These are phyloP conservation scores for Drosophila cracens DNA, from an alignment of 2,888 invertebrate genomes.

Conservation along the genomic window DNA sequence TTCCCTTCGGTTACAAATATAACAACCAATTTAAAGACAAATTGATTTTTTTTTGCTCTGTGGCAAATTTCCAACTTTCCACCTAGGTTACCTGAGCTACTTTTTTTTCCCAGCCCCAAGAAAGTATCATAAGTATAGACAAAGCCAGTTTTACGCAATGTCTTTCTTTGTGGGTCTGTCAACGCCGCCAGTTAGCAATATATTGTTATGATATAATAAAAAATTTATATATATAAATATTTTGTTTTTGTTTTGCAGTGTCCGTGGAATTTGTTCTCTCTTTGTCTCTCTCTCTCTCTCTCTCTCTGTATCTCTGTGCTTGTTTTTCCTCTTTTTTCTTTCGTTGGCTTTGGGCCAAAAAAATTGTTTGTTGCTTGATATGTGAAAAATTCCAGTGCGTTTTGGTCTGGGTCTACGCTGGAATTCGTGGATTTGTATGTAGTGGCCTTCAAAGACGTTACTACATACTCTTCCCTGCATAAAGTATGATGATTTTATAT, in stretches of 20 bases:
- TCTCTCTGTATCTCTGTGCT: neutral
- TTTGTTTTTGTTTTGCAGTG: conserved; percentile 17
- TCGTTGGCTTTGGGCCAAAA: conserved; percentile 1
- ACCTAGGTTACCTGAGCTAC: conserved; percentile 56
- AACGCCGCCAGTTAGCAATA: conserved; percentile 44
- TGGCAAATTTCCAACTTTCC: conserved; percentile 53
- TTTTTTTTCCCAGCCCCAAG: conserved; percentile 3
- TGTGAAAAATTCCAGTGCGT: conserved; percentile 23
- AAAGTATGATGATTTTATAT: neutral
- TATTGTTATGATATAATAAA: conserved; percentile 45
- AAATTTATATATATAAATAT: conserved; percentile 27
- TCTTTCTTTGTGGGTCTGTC: conserved; percentile 41
- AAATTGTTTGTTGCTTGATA: neutral
- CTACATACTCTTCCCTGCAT: neutral
- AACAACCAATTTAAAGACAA: conserved; percentile 30
- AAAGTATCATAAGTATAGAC: conserved; percentile 38
- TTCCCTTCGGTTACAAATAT: conserved; percentile 11
- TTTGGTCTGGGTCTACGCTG: conserved; percentile 13
- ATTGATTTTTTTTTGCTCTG: conserved; percentile 56
- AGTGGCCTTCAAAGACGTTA: neutral
- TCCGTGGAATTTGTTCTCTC: conserved; percentile 10
- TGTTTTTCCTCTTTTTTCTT: neutral
- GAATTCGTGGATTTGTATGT: neutral
- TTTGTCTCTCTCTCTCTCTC: neutral
- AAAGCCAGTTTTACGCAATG: conserved; percentile 4